Conservation (phyloP, 2,888 invertebrate species). For the Melanchra persicariae region DNA sequence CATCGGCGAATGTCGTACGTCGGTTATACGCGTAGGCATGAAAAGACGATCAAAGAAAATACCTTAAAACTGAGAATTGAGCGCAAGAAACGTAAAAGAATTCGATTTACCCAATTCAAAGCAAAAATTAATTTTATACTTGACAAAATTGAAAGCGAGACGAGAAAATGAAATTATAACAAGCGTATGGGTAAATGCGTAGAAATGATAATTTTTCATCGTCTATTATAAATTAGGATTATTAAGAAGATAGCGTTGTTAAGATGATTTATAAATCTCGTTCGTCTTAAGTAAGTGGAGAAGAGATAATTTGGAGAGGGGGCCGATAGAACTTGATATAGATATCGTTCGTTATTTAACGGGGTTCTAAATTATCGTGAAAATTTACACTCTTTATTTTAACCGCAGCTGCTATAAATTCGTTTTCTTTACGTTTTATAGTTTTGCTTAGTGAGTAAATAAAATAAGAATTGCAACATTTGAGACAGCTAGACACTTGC, state of each 20-base stretch:
- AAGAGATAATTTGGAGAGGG: constrained; percentile 40
- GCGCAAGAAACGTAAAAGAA: constrained; percentile 80
- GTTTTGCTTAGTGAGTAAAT: constrained; percentile 11
- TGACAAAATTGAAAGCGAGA: constrained; percentile 77
- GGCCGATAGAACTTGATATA: constrained; percentile 54
- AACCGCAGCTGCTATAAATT: neutral
- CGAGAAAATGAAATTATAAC: constrained; percentile 74
- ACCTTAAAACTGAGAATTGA: constrained; percentile 85
- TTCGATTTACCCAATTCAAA: constrained; percentile 80
- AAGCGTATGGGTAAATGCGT: constrained; percentile 78
- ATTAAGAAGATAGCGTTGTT: constrained; percentile 45
- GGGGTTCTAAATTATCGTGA: constrained; percentile 26
- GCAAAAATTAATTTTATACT: constrained; percentile 76
- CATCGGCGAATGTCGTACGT: constrained; percentile 84
- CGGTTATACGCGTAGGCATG: constrained; percentile 86
- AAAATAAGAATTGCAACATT: constrained; percentile 2
- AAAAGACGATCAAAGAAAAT: constrained; percentile 86
- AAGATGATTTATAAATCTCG: constrained; percentile 60
- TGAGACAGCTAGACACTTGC: neutral
- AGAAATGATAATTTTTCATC: constrained; percentile 60
- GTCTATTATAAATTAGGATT: constrained; percentile 56
- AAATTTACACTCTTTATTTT: constrained; percentile 24
- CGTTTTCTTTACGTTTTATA: neutral
- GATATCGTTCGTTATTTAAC: constrained; percentile 32
- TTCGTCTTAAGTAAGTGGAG: constrained; percentile 52